Percentiles rank a stretch among this genome's conserved stretches.
Conservation (phyloP, 2,797 vertebrate species). For the Parotocinclus haroldoi region DNA sequence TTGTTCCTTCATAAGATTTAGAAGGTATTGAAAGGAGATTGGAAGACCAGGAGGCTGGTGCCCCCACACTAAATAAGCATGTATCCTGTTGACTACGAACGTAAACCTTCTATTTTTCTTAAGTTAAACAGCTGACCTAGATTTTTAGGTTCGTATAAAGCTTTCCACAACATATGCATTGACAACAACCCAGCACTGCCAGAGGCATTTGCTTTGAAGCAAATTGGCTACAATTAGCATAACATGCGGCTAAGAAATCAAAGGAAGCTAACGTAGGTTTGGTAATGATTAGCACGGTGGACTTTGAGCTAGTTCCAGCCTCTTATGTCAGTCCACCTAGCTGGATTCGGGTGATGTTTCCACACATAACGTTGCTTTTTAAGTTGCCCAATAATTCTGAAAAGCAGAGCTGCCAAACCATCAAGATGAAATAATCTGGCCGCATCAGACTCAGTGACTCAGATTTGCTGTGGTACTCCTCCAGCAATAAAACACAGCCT, state of each 20-base stretch:
- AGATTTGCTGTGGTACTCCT: slow-evolving; percentile 27
- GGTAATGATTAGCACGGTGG: slow-evolving; percentile 42
- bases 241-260: slow-evolving; percentile 44
- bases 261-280: slow-evolving; percentile 42
- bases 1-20: no score
- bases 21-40: no score
- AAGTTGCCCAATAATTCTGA: slow-evolving; percentile 29
- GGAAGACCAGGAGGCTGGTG: no score
- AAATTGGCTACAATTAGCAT: slow-evolving; percentile 43
- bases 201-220: slow-evolving; percentile 48
- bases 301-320: slow-evolving; percentile 47
- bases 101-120: no score
- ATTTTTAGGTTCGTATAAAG: slow-evolving; percentile 22
- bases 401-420: slow-evolving; percentile 27
- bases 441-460: slow-evolving; percentile 30
- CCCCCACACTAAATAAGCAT: no score
- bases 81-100: no score
- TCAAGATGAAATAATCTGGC: slow-evolving; percentile 39
- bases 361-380: slow-evolving; percentile 37
- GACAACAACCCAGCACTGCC: slow-evolving; percentile 31
- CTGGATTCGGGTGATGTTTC: slow-evolving; percentile 40
- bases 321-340: slow-evolving; percentile 42
- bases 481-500: slow-evolving; percentile 17
- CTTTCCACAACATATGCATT: neutral
- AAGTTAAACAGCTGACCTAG: no score